Conservation (phyloP, 2,888 invertebrate genomes). For the Nephrotoma appendiculata region DNA sequence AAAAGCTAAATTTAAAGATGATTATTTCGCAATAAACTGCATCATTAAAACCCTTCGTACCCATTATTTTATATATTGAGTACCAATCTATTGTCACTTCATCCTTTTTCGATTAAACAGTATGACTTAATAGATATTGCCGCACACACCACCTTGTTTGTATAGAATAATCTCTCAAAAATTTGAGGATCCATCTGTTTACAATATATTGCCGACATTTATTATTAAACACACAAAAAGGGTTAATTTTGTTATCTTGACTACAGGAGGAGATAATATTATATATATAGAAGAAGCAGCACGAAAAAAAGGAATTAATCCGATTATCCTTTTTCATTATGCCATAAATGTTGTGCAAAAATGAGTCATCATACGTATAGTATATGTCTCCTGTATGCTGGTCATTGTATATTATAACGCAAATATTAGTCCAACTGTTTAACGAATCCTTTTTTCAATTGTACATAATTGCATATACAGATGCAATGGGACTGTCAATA, state of each 20-base stretch:
- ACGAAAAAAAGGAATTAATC: not conserved
- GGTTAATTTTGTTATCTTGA: not conserved
- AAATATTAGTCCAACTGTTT: slow-evolving; percentile 1
- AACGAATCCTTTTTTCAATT: not conserved
- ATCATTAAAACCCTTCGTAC: not conserved
- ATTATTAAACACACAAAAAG: not conserved
- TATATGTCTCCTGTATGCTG: not conserved
- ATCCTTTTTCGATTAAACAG: not conserved
- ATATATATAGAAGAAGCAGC: not conserved
- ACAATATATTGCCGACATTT: not conserved
- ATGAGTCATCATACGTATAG: not conserved
- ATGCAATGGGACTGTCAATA: not conserved
- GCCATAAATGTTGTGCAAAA: not conserved
- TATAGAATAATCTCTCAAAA: not conserved
- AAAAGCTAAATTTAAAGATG: not conserved
- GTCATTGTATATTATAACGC: not conserved
- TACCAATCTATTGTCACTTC: not conserved
- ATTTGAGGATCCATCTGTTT: not conserved
- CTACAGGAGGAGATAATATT: not conserved
- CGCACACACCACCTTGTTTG: not conserved
- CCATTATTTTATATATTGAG: not conserved
- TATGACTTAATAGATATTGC: not conserved
- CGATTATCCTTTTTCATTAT: not conserved
- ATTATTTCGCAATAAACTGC: not conserved
- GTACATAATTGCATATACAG: not conserved